Conservation (phyloP, 2,797 vertebrate species). For the Dermochelys coriacea region DNA sequence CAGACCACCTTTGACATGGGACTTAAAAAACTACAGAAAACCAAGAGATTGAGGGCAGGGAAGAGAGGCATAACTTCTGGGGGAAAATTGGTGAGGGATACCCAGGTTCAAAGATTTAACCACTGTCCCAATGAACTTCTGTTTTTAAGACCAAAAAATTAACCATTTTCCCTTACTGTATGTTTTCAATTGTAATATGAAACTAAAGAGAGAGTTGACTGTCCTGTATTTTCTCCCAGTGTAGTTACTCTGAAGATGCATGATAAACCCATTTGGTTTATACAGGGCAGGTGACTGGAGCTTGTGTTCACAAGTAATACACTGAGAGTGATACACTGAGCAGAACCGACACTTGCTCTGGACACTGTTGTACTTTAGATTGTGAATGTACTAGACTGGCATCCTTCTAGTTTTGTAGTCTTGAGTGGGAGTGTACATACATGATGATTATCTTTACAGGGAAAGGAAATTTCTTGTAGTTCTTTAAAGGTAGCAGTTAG, state of each 20-base stretch:
- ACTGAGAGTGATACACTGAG: background rate
- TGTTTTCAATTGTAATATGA: too few relatives aligned
- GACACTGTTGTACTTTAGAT: background rate
- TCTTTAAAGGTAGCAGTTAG: background rate
- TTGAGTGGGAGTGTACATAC: background rate
- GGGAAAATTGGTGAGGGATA: background rate
- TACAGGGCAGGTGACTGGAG: background rate
- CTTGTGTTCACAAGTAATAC: background rate
- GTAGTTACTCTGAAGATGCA: background rate
- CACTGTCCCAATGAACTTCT: background rate
- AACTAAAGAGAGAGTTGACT: background rate
- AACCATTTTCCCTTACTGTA: background rate
- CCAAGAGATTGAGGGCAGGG: fast-evolving
- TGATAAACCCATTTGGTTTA: background rate
- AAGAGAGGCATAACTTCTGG: background rate
- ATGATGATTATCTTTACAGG: background rate
- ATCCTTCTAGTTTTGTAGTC: background rate
- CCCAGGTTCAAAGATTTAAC: background rate
- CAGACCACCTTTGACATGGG: background rate
- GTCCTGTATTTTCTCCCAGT: background rate
- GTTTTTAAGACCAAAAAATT: background rate
- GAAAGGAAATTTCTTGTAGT: background rate
- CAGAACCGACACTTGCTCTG: background rate
- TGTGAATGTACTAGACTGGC: background rate
- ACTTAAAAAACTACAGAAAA: background rate